Evolutionary conservation across 2,113 vertebrate genomes (phyloP).

Genomic region (Plotosus lineatus): DNA sequence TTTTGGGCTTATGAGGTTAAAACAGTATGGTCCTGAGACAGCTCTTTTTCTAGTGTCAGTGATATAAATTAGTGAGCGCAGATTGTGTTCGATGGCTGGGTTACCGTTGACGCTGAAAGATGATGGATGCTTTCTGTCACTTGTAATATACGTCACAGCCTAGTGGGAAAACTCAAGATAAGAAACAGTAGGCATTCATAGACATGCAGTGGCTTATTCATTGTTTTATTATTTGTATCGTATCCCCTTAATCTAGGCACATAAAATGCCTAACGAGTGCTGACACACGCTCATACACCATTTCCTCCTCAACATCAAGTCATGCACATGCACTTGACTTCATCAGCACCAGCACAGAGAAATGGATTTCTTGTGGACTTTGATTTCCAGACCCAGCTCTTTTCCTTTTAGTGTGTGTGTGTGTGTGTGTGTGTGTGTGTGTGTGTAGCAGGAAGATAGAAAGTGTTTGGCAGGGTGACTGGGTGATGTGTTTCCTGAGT

Average conservation of each 20-base stretch:
- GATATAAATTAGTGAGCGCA: neutral
- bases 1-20: neutral
- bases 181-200: neutral
- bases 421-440: neutral
- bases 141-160: neutral
- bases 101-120: neutral
- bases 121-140: slow-evolving; percentile 2
- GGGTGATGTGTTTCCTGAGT: slow-evolving; percentile 39
- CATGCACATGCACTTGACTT: slow-evolving; percentile 8
- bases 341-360: slow-evolving; percentile 3
- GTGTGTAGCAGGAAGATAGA: slow-evolving; percentile 25
- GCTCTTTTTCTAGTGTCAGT: neutral
- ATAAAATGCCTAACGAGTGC: neutral
- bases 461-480: slow-evolving; percentile 23
- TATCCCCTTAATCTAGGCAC: neutral
- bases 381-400: slow-evolving; percentile 38
- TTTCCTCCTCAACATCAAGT: slow-evolving; percentile 13
- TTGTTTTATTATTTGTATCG: neutral
- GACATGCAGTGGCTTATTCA: neutral
- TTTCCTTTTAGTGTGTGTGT: slow-evolving; percentile 24
- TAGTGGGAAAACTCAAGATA: neutral
- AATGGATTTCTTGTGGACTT: slow-evolving; percentile 13
- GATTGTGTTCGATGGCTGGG: neutral
- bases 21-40: neutral
- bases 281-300: neutral